Conservation (phyloP, 2,888 invertebrate genomes). For the Lithosia quadra region DNA sequence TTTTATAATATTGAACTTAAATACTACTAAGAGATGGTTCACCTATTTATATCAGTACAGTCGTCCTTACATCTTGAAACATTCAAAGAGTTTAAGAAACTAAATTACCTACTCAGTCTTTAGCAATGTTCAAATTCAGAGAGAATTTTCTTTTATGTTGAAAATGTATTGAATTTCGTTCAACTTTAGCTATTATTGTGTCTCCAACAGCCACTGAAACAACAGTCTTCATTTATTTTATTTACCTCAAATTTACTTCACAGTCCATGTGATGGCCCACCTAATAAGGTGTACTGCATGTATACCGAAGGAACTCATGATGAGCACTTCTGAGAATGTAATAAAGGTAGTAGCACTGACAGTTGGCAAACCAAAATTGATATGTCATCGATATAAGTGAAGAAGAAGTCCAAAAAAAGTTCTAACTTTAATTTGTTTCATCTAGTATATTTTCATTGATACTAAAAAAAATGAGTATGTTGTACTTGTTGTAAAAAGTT, state of each 20-base stretch:
- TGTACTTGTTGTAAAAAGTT: slow-evolving; percentile 59
- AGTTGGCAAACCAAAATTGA: no score
- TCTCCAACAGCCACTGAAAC: no score
- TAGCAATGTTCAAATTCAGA: not conserved
- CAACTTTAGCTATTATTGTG: not conserved
- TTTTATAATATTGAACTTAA: not conserved
- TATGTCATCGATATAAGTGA: no score
- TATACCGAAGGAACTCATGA: no score
- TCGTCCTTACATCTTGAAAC: not conserved
- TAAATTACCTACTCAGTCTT: not conserved
- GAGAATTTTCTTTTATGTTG: not conserved
- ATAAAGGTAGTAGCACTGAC: no score
- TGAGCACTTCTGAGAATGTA: no score
- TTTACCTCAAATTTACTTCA: no score
- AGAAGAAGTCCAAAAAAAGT: not conserved
- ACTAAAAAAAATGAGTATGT: not conserved
- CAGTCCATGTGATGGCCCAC: no score
- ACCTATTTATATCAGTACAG: no score
- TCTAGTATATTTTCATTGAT: not conserved
- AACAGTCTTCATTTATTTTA: no score
- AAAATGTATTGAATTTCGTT: not conserved
- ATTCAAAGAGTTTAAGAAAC: not conserved
- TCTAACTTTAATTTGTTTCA: not conserved
- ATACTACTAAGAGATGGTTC: not conserved
- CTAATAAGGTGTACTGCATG: no score